Percentiles rank a stretch among this genome's conserved stretches.
phyloP scores from a whole-genome alignment of 2,888 invertebrate species.

The Phasia obesa region DNA sequence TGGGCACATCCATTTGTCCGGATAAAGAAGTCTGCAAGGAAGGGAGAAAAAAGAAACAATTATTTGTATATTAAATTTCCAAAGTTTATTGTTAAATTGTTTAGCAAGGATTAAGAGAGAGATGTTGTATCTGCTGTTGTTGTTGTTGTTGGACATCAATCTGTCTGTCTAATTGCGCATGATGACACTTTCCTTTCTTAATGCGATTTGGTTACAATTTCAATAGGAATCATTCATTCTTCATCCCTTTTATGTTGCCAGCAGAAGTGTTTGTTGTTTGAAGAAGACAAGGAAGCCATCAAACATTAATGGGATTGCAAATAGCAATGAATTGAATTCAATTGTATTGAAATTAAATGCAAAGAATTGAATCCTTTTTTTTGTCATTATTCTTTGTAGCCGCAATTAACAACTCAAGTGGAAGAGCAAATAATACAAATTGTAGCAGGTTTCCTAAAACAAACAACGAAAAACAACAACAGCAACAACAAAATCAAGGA shows the following conservation, averaged over 20 bases:
- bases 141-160: constrained; percentile 6
- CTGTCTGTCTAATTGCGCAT: constrained; percentile 64
- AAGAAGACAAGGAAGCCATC: constrained; percentile 49
- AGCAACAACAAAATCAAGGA: not conserved
- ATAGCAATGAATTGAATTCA: constrained; percentile 43
- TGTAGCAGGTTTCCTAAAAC: constrained; percentile 71
- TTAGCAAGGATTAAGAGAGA: constrained; percentile 15
- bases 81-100: constrained; percentile 26
- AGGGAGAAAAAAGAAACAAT: constrained; percentile 1
- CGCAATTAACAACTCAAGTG: constrained; percentile 73
- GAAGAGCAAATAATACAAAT: constrained; percentile 71
- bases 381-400: constrained; percentile 62
- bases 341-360: constrained; percentile 27
- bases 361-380: constrained; percentile 58
- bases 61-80: constrained; percentile 25
- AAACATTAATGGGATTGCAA: constrained; percentile 64
- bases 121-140: constrained; percentile 1
- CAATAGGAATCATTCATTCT: constrained; percentile 8
- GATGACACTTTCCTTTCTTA: constrained; percentile 64
- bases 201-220: constrained; percentile 59
- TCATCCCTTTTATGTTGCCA: constrained; percentile 21
- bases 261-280: constrained; percentile 5
- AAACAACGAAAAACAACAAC: constrained; percentile 48
- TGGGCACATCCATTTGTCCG: constrained; percentile 82
- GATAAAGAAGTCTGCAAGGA: constrained; percentile 77